Percentiles rank a stretch among this genome's conserved stretches.
These are phyloP conservation scores for Myxocyprinus asiaticus DNA, from an alignment of 2,113 vertebrate species.

Conservation along the genomic window DNA sequence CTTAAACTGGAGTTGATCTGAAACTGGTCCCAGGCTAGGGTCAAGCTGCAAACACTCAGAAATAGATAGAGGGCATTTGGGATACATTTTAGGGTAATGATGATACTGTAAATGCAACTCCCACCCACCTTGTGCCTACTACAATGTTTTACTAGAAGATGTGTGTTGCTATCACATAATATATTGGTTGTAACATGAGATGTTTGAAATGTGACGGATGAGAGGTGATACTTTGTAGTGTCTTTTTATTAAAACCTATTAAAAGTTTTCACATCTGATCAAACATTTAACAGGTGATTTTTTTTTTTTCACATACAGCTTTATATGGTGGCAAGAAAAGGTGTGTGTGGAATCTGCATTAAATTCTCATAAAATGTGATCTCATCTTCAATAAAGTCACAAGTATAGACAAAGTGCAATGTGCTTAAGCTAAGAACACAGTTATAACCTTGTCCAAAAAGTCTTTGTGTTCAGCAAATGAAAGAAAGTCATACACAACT, in stretches of 20 bases:
- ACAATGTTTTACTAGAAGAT: constrained; percentile 56
- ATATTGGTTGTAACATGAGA: constrained; percentile 30
- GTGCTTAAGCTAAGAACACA: too few species aligned
- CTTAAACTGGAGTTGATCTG: background rate
- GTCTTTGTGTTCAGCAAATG: too few species aligned
- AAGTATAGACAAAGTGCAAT: too few species aligned
- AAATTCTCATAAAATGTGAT: too few species aligned
- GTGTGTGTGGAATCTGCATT: too few species aligned
- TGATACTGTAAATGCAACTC: constrained; percentile 52
- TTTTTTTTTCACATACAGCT: background rate
- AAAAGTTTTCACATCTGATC: constrained; percentile 66
- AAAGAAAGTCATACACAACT: too few species aligned
- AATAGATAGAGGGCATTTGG: constrained; percentile 34
- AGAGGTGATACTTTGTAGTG: constrained; percentile 67
- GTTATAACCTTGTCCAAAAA: too few species aligned
- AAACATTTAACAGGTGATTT: constrained; percentile 37
- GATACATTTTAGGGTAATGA: constrained; percentile 54
- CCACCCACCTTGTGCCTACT: constrained; percentile 74
- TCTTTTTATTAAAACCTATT: constrained; percentile 70
- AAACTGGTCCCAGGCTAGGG: constrained; percentile 19
- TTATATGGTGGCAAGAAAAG: too few species aligned
- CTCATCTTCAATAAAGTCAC: too few species aligned
- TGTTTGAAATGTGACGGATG: constrained; percentile 41
- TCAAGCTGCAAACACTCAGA: constrained; percentile 8
- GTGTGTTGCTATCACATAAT: constrained; percentile 56